These are phyloP conservation scores for Orchestes rusci DNA, from an alignment of 2,888 invertebrate species.

Conservation along the genomic window DNA sequence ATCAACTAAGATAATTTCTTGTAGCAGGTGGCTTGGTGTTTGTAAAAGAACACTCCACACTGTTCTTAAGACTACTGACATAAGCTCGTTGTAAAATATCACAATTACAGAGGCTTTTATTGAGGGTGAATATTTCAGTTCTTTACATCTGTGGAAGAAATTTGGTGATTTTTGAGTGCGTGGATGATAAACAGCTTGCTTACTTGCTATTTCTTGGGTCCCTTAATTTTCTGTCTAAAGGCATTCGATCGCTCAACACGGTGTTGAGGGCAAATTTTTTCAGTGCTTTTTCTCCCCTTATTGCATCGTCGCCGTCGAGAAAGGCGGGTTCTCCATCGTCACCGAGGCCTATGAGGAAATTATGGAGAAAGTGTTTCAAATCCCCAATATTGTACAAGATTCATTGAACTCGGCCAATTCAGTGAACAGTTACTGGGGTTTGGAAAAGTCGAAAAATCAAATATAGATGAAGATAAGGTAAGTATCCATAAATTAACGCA, in stretches of 20 bases:
- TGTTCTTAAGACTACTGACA: constrained; percentile 69
- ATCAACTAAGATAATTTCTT: constrained; percentile 93
- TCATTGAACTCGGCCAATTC: too few species aligned
- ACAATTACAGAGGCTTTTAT: constrained; percentile 62
- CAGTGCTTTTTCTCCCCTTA: constrained; percentile 63
- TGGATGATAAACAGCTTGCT: constrained; percentile 13
- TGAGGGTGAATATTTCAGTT: constrained; percentile 54
- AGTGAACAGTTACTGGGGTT: too few species aligned
- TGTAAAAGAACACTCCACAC: constrained; percentile 84
- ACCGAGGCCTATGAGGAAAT: constrained; percentile 54
- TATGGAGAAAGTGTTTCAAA: background rate
- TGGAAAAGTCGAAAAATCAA: too few species aligned
- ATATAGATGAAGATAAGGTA: too few species aligned
- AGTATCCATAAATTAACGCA: too few species aligned
- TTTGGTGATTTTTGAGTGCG: background rate
- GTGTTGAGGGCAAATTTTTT: constrained; percentile 83
- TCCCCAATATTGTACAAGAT: too few species aligned
- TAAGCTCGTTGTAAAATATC: constrained; percentile 72
- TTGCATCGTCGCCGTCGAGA: constrained; percentile 62
- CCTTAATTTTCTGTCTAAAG: constrained; percentile 71
- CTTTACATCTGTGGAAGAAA: constrained; percentile 50
- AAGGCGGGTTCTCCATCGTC: constrained; percentile 62
- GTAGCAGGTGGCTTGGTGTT: constrained; percentile 62
- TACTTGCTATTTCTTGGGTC: constrained; percentile 52
- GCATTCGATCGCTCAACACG: constrained; percentile 79